phyloP scores from a whole-genome alignment of 2,113 vertebrate species.

The Dermatemys mawii region DNA sequence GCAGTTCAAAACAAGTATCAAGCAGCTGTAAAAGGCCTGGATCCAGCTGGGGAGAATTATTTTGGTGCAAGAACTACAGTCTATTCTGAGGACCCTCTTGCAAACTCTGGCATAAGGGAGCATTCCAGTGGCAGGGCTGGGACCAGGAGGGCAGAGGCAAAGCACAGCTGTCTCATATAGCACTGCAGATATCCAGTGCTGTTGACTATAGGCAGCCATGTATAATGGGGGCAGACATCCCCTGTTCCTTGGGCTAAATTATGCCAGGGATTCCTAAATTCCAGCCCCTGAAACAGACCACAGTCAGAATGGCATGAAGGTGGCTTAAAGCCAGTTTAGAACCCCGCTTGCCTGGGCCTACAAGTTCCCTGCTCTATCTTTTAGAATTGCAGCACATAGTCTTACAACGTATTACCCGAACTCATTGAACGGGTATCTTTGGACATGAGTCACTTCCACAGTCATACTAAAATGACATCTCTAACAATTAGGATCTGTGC shows the following conservation, averaged over 20 bases:
- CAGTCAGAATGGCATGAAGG: neutral
- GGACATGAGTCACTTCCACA: neutral
- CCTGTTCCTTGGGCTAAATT: neutral
- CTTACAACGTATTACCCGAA: no score
- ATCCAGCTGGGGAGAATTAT: no score
- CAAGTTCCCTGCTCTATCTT: neutral
- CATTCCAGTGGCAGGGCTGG: no score
- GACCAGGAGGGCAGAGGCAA: neutral
- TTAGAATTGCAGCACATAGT: neutral
- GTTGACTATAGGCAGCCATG: neutral
- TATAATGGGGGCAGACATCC: neutral
- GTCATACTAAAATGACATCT: neutral
- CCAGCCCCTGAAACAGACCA: neutral
- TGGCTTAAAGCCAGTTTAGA: neutral
- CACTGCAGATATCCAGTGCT: no score
- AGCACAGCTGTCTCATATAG: neutral
- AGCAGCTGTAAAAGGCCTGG: no score
- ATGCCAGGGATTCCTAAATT: neutral
- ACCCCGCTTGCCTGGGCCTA: fast-evolving
- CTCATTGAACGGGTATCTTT: no score
- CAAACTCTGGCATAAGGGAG: no score
- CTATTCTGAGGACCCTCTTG: no score
- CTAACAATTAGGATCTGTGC: neutral
- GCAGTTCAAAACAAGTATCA: no score
- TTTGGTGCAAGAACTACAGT: no score